Evolutionary conservation across 2,797 vertebrate genomes (phyloP).

Genomic region (Babyrousa celebensis): DNA sequence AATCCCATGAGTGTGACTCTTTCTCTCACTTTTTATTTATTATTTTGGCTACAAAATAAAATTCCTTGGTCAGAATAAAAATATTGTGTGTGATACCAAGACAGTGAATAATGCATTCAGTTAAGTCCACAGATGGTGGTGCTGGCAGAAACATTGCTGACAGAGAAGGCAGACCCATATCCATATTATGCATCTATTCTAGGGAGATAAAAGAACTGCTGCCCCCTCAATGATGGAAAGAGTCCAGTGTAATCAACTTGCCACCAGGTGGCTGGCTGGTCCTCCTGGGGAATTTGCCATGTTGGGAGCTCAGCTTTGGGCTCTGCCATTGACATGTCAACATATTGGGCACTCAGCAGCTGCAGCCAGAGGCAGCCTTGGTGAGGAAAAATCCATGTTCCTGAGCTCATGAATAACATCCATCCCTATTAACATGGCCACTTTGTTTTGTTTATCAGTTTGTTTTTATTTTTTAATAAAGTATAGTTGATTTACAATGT

Average conservation of each 20-base stretch:
- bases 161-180: constrained; percentile 70
- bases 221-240: constrained; percentile 79
- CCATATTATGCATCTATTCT: constrained; percentile 75
- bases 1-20: not conserved
- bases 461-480: too few relatives aligned
- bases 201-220: constrained; percentile 71
- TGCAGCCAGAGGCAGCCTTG: constrained; percentile 62
- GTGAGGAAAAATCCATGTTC: constrained; percentile 50
- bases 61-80: constrained; percentile 79
- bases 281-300: constrained; percentile 75
- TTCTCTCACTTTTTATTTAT: constrained; percentile 58
- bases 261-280: constrained; percentile 82
- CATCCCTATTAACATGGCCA: not conserved
- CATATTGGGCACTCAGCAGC: constrained; percentile 1
- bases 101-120: constrained; percentile 84
- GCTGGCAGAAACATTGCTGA: constrained; percentile 74
- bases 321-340: constrained; percentile 67
- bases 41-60: constrained; percentile 75
- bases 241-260: constrained; percentile 83
- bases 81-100: constrained; percentile 78
- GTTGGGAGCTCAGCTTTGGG: constrained; percentile 73
- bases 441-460: not conserved
- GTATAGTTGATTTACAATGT: too few relatives aligned
- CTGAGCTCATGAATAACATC: constrained; percentile 54
- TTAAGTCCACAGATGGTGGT: constrained; percentile 84